Evolutionary conservation across 2,888 invertebrate species (phyloP).

Genomic region (Microdon myrmicae): DNA sequence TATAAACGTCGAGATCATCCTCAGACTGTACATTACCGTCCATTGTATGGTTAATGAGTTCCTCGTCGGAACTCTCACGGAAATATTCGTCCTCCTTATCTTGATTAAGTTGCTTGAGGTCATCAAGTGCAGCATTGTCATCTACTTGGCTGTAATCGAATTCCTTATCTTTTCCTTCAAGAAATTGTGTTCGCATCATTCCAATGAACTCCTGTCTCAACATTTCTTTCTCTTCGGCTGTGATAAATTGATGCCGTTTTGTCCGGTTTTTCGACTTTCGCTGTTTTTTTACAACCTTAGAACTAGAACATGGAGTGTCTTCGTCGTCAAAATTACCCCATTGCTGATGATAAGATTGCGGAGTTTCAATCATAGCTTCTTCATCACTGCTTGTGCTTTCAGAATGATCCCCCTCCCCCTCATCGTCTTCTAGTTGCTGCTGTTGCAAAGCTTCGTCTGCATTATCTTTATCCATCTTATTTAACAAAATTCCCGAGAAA

Average conservation of each 20-base stretch:
- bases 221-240: conserved; percentile 72
- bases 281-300: conserved; percentile 32
- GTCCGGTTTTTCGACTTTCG: conserved; percentile 27
- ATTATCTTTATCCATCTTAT: conserved; percentile 81
- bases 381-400: conserved; percentile 22
- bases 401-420: conserved; percentile 57
- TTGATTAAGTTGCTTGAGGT: conserved; percentile 75
- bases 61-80: conserved; percentile 81
- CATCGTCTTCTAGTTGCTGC: conserved; percentile 59
- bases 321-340: conserved; percentile 72
- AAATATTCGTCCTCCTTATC: conserved; percentile 94
- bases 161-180: conserved; percentile 82
- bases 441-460: conserved; percentile 70
- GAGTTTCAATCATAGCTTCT: conserved; percentile 60
- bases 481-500: conserved; percentile 81
- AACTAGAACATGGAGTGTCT: conserved; percentile 58
- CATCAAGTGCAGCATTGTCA: conserved; percentile 82
- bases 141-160: conserved; percentile 88
- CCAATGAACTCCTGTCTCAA: conserved; percentile 84
- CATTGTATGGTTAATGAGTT: conserved; percentile 59
- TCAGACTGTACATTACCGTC: conserved; percentile 60
- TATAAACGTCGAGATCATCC: conserved; percentile 80
- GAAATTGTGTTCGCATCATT: conserved; percentile 85
- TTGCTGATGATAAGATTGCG: conserved; percentile 62
- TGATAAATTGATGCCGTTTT: conserved; percentile 64